Base-by-base conservation (phyloP, 2,888 invertebrate genomes). In the Teleiodes luculella region DNA sequence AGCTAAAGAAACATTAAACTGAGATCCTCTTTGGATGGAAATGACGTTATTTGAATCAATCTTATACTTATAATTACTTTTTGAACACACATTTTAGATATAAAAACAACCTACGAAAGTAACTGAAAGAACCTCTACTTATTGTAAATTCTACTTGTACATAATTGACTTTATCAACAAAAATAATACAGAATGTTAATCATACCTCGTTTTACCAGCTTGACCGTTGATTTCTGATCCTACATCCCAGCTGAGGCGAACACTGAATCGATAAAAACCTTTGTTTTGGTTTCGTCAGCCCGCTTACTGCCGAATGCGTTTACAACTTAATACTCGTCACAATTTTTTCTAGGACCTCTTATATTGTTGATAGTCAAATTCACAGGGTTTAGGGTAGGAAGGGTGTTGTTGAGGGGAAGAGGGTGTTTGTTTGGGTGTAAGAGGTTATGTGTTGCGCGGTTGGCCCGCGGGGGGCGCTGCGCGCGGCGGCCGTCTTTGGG, bases 221-320 rank as follows among this genome's bases (percentile, higher is more conserved):
- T 8, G 18, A 47, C 47, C 18, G 31, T 47, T 47, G 47, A n/a
- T 47, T 33, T 47, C 47, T 47, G 16, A 11, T 33, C 62, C 57
- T 67, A 66, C 59, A 63, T 70, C 74, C 71, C 73, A 74, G 72
- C 71, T 72, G 73, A 35, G 6, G 24, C 72, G 72, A 72, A 69
- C 75, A 68, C 70, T 67, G 62, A 83, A 86, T 86, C 86, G 68
- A 83, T 84, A 74, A 67, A 80, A 77, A 81, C 79, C 74, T 83
- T 81, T 83, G 82, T 83, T 83, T 84, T 86, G 76, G 70, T 78
- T 67, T 61, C 57, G 62, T 68, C 63, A 64, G 65, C 63, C 68
- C 66, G 58, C 70, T 64, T 59, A 59, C 62, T 68, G 65, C 63
- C 63, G 62, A 65, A 58, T 28, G 24, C 18, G 31, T 37, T 18